Percentiles rank a stretch among this genome's conserved stretches.
Evolutionary conservation across 2,113 vertebrate species (phyloP).

Genomic region (Ancistrus triradiatus): DNA sequence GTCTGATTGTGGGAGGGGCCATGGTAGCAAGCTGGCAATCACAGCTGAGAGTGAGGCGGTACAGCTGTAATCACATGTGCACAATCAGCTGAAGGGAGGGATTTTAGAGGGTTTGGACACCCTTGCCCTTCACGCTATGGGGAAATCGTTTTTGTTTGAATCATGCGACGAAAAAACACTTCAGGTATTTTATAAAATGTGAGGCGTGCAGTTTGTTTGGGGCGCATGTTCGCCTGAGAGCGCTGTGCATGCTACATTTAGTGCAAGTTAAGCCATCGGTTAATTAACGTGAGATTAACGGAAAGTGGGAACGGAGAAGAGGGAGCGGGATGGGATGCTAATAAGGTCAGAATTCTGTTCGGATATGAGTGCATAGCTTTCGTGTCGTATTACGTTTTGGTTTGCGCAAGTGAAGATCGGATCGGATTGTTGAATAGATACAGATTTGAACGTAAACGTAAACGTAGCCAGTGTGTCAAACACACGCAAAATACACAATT

Average conservation of each 20-base stretch:
- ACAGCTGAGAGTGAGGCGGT: slow-evolving; percentile 35
- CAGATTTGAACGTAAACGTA: no score
- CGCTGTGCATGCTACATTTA: slow-evolving; percentile 34
- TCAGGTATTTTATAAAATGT: slow-evolving; percentile 54
- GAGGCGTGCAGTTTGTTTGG: slow-evolving; percentile 30
- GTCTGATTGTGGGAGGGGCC: slow-evolving; percentile 12
- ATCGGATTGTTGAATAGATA: no score
- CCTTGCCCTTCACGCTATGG: slow-evolving; percentile 31
- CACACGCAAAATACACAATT: slow-evolving; percentile 38
- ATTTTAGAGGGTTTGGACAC: slow-evolving; percentile 29
- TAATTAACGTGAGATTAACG: no score
- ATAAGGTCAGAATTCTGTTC: no score
- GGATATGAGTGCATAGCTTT: slow-evolving; percentile 37
- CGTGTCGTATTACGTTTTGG: no score
- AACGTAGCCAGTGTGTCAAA: no score
- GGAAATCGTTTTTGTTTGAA: slow-evolving; percentile 47
- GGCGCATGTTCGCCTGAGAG: slow-evolving; percentile 43
- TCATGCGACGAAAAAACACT: slow-evolving; percentile 50
- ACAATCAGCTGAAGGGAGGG: slow-evolving; percentile 44
- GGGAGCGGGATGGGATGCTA: no score
- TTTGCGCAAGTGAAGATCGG: no score
- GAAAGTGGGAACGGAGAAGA: no score
- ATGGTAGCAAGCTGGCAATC: slow-evolving; percentile 33
- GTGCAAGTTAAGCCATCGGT: no score
- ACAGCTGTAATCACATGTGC: slow-evolving; percentile 48